phyloP scores from a whole-genome alignment of 2,888 invertebrate species.

The Caenorhabditis sp. region DNA sequence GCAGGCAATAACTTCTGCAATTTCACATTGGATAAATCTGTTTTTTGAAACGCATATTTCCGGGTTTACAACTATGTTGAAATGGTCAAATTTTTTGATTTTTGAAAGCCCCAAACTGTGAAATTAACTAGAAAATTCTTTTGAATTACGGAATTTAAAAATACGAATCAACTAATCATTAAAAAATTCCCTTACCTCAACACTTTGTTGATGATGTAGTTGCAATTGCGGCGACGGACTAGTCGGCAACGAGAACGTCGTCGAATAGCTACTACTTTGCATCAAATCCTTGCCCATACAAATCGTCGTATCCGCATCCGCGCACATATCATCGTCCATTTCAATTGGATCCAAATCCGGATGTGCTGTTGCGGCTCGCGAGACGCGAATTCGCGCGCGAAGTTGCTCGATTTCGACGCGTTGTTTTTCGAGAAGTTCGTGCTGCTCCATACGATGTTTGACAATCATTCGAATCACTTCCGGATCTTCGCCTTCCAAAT shows the following conservation, averaged over 20 bases:
- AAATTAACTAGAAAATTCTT: too few relatives aligned
- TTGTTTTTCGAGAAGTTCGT: conserved; percentile 46
- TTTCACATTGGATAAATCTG: too few relatives aligned
- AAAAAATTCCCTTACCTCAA: conserved; percentile 20
- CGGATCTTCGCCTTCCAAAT: conserved; percentile 41
- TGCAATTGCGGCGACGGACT: conserved; percentile 23
- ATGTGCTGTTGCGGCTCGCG: conserved; percentile 31
- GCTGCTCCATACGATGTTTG: conserved; percentile 44
- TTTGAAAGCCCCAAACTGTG: too few relatives aligned
- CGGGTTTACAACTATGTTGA: too few relatives aligned
- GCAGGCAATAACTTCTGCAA: too few relatives aligned
- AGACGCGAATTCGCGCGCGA: conserved; percentile 23
- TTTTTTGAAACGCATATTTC: too few relatives aligned
- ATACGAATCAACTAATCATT: background rate
- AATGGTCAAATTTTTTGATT: too few relatives aligned
- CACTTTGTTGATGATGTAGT: background rate
- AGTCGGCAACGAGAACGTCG: conserved; percentile 34
- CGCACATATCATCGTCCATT: background rate
- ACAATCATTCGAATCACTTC: conserved; percentile 39
- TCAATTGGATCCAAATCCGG: conserved; percentile 17
- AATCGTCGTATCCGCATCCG: conserved; percentile 10
- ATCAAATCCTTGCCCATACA: background rate
- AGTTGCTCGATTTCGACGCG: conserved; percentile 43
- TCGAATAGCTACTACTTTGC: background rate
- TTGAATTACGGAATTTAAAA: too few relatives aligned